Conservation (phyloP, 35 echinoderm and acorn worm genomes). For the Holothuria glaberrima region DNA sequence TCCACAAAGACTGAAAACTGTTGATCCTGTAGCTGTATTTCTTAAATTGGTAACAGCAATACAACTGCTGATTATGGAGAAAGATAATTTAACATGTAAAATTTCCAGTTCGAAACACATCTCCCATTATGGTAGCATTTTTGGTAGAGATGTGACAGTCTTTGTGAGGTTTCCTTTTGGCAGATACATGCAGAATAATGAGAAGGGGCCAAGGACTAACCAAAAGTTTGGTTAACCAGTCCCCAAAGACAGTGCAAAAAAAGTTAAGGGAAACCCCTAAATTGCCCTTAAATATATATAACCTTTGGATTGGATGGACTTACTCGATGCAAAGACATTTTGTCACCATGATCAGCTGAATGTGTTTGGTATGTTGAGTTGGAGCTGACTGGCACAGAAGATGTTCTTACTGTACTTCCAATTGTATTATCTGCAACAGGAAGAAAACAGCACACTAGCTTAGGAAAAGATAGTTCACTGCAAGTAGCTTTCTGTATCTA, state of each 20-base stretch:
- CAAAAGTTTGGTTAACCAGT: background rate
- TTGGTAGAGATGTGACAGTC: too few relatives aligned
- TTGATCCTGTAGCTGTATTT: too few relatives aligned
- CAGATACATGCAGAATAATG: too few relatives aligned
- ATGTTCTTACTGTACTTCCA: background rate
- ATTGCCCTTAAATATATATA: too few relatives aligned
- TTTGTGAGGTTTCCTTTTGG: too few relatives aligned
- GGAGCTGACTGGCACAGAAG: background rate
- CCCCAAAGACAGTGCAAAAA: background rate
- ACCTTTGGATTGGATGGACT: background rate
- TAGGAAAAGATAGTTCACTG: background rate
- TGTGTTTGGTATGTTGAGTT: background rate
- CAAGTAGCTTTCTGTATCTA: background rate
- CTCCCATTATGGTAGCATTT: too few relatives aligned
- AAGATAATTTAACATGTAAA: too few relatives aligned
- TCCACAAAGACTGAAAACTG: too few relatives aligned
- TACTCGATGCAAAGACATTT: constrained; percentile 16
- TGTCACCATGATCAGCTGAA: background rate
- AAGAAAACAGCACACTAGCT: background rate
- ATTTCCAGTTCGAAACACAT: background rate
- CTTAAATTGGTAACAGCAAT: too few relatives aligned
- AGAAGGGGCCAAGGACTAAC: too few relatives aligned
- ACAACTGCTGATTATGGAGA: too few relatives aligned
- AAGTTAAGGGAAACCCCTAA: too few relatives aligned
- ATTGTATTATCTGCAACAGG: background rate